Percentiles rank a stretch among this genome's conserved stretches.
Evolutionary conservation across 2,888 invertebrate genomes (phyloP).

Genomic region (Chirona hameri): DNA sequence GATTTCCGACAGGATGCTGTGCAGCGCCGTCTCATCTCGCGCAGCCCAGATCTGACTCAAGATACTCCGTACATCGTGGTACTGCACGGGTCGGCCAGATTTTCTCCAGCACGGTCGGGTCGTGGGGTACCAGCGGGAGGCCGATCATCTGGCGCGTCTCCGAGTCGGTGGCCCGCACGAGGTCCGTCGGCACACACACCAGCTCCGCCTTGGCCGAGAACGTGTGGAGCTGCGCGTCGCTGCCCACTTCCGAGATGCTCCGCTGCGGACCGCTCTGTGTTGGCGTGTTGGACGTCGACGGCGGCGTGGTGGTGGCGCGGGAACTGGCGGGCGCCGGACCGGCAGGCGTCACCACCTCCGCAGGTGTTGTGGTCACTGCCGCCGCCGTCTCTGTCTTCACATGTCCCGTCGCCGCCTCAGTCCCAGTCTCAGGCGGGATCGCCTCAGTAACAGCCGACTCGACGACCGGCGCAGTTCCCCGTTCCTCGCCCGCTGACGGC

Average conservation of each 20-base stretch:
- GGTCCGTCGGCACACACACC: not conserved
- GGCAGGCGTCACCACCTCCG: not conserved
- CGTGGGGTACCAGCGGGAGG: not conserved
- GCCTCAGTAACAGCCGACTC: not conserved
- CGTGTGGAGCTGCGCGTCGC: not conserved
- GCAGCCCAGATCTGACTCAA: slow-evolving; percentile 9
- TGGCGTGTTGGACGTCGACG: not conserved
- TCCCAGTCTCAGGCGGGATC: not conserved
- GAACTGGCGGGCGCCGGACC: not conserved
- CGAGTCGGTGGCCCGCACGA: not conserved
- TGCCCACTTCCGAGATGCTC: not conserved
- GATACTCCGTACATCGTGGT: not conserved
- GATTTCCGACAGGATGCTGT: not conserved
- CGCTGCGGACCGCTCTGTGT: not conserved
- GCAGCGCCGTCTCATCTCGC: not conserved
- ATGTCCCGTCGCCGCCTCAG: not conserved
- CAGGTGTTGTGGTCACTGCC: not conserved
- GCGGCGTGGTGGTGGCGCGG: not conserved
- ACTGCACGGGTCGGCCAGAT: not conserved
- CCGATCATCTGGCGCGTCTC: not conserved
- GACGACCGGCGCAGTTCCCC: not conserved
- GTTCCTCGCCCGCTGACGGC: not conserved
- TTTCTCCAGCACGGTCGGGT: not conserved
- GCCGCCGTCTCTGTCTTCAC: not conserved
- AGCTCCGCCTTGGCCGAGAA: not conserved